Evolutionary conservation across 92 coral and sea anemone genomes (phyloP), one percentile per base, ranked within the genome.

Genomic region (Galaxea fascicularis): DNA sequence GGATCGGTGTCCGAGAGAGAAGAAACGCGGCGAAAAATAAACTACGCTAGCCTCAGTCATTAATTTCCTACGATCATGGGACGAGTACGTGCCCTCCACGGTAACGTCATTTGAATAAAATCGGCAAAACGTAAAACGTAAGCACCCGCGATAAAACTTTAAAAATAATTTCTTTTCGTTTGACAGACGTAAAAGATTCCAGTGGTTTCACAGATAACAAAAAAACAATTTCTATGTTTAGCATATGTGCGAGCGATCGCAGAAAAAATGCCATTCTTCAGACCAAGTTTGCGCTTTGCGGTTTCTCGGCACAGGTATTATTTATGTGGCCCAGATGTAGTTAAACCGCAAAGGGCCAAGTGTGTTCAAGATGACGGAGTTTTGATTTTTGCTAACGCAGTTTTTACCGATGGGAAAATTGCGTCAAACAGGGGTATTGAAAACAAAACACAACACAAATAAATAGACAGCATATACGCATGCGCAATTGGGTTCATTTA

Each of bases 91-190:
- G 84, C n/a, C 41, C 52, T 57, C 39, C 31, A 15, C 29, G 0
- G 27, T 8, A 21, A 18, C 59, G 62, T 18, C 52, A 45, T 66
- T 47, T 18, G 30, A 31, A 51, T n/a, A 66, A 41, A 49, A 67
- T 30, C 24, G 15, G 17, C 7, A 44, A 31, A 16, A 67, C 84
- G 73, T 45, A 66, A 79, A 66, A 53, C 52, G 51, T 11, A 16
- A 3, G 62, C 29, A 28, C 39, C 39, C 35, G 62, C 84, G 75
- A 66, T 79, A 71, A 46, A 31, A 16, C 17, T 17, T n/a, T 58
- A 82, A 58, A 69, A 82, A 79, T 67, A 79, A 31, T 31, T 30
- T 52, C 9, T 41, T 39, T 71, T 53, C 86, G 86, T 69, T 52
- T 46, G 18, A 27, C 20, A 62, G 69, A 82, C 77, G 86, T 71